Base-by-base conservation (phyloP, 2,888 invertebrate species). In the Notodonta dromedarius region DNA sequence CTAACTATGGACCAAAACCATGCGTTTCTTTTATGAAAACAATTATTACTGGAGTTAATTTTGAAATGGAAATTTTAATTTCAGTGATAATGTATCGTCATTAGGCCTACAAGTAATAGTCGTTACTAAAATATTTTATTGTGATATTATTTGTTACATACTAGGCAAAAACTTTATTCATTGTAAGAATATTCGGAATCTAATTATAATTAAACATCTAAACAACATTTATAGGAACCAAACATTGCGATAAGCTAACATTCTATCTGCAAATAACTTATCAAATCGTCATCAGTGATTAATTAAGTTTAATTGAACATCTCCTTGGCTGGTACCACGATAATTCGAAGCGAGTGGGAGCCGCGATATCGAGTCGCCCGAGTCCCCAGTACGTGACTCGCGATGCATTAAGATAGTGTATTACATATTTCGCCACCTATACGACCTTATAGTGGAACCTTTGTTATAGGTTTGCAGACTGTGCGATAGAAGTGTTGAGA, bases 341-440 rank as follows among this genome's bases (percentile, higher is more conserved):
- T 77, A 77, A 74, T 70, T 71, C 67, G 69, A 73, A 66, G 67
- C 63, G 68, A 54, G 39, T 54, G 57, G 69, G 61, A 40, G 56
- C 65, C 64, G 64, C 66, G 66, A 65, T 74, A 74, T 74, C 74
- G 63, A 67, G n/a, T 13, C 13, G 39, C 54, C 72, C 76, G 73
- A 74, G 60, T 76, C 67, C 74, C 72, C 65, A 75, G 77, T 79
- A 85, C 88, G 86, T 88, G 88, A 87, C 84, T 85, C 59, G 68
- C 73, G 85, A 87, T 87, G 83, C 86, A 87, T 88, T 88, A 83
- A 87, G 88, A 88, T 88, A 87, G 75, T 75, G 72, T 77, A 82
- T 83, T 84, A 86, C 84, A 86, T 87, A 87, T 88, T 88, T 88
- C 83, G 81, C 83, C 86, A 87, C 84, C 83, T 85, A 78, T 83